Evolutionary conservation across 2,797 vertebrate genomes (phyloP).

Genomic region (Taeniopygia guttata): DNA sequence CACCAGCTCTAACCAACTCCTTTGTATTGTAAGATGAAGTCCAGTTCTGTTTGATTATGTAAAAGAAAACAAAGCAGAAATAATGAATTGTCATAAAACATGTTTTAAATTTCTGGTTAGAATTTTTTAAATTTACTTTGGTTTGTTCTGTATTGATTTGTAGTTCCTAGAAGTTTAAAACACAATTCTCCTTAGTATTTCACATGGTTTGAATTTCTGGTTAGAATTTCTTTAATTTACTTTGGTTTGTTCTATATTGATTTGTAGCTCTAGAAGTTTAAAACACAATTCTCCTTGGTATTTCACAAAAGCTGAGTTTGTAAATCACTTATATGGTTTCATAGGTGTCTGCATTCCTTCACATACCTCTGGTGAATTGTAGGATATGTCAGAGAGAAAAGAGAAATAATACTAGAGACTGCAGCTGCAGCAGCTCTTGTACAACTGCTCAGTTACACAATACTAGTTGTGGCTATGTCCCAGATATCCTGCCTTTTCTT

Average conservation of each 20-base stretch:
- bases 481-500: background rate
- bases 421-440: background rate
- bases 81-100: background rate
- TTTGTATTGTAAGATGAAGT: background rate
- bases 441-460: background rate
- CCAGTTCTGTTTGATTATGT: background rate
- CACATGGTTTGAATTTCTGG: background rate
- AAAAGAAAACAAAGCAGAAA: background rate
- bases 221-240: background rate
- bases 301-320: background rate
- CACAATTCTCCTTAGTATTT: background rate
- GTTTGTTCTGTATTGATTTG: background rate
- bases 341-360: background rate
- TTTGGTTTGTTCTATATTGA: background rate
- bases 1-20: background rate
- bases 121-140: background rate
- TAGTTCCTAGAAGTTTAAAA: background rate
- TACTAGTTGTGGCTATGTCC: background rate
- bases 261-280: background rate
- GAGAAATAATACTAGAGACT: background rate
- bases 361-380: background rate
- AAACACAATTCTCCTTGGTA: background rate
- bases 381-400: background rate
- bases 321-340: background rate
- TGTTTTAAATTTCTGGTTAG: background rate